These are phyloP conservation scores for Cosmia trapezina DNA, from an alignment of 2,888 invertebrate species.

Conservation along the genomic window DNA sequence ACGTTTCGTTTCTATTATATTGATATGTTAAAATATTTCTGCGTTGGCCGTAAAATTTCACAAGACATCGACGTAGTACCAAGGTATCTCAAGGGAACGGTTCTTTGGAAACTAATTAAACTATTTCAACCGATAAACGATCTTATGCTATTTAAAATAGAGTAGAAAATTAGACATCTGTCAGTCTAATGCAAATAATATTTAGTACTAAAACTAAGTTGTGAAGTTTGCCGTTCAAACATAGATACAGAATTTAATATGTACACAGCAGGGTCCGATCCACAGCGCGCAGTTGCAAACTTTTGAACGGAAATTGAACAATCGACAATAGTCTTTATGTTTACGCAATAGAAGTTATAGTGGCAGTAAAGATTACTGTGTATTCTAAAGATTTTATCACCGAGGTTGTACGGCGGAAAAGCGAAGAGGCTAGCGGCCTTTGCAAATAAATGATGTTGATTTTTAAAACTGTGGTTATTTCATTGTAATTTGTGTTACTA, in stretches of 20 bases:
- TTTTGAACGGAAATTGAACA: conserved; percentile 42
- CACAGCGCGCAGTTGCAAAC: conserved; percentile 57
- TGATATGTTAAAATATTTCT: conserved; percentile 47
- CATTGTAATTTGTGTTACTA: conserved; percentile 26
- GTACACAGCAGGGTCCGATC: conserved; percentile 65
- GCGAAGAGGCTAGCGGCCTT: conserved; percentile 67
- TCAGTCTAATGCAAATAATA: conserved; percentile 34
- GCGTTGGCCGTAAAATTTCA: conserved; percentile 54
- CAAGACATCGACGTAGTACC: conserved; percentile 47
- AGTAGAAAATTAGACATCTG: conserved; percentile 31
- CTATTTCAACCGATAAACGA: conserved; percentile 21
- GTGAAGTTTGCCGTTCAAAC: conserved; percentile 66
- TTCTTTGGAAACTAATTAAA: conserved; percentile 32
- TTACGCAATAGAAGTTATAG: conserved; percentile 46
- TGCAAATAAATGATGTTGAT: conserved; percentile 58
- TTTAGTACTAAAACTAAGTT: conserved; percentile 47
- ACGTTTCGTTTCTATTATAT: conserved; percentile 25
- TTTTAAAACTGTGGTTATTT: conserved; percentile 58
- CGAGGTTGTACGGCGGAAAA: conserved; percentile 76
- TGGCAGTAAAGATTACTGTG: conserved; percentile 34
- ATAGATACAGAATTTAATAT: conserved; percentile 68
- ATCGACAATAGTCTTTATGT: conserved; percentile 57
- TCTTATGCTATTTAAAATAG: conserved; percentile 19
- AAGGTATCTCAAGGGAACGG: conserved; percentile 51
- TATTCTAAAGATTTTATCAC: conserved; percentile 72